These are phyloP conservation scores for Eumerus sabulonum DNA, from an alignment of 2,888 invertebrate species.

Conservation along the genomic window DNA sequence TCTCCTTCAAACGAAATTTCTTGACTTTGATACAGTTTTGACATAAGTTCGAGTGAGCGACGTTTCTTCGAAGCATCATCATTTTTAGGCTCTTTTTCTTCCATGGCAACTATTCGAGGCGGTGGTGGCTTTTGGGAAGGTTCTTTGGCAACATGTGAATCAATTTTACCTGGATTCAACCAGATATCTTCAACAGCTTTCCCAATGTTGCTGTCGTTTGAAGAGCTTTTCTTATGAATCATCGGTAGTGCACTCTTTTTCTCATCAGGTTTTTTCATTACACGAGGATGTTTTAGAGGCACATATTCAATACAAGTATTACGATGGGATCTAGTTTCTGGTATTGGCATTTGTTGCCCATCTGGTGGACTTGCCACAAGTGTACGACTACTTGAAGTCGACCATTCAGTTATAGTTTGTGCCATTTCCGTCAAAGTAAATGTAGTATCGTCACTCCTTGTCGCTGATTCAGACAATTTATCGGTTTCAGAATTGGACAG, in stretches of 20 bases:
- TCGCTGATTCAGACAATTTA: slow-evolving; percentile 83
- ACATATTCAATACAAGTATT: slow-evolving; percentile 75
- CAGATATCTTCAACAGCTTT: slow-evolving; percentile 70
- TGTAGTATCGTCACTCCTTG: slow-evolving; percentile 90
- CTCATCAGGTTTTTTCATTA: slow-evolving; percentile 74
- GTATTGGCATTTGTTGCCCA: slow-evolving; percentile 64
- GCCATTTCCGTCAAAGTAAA: slow-evolving; percentile 85
- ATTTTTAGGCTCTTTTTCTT: slow-evolving; percentile 69
- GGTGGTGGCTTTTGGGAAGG: slow-evolving; percentile 79
- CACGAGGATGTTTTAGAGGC: slow-evolving; percentile 76
- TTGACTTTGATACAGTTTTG: slow-evolving; percentile 82
- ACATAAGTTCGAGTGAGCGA: slow-evolving; percentile 80
- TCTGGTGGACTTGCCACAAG: slow-evolving; percentile 80
- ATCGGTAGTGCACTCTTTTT: slow-evolving; percentile 74
- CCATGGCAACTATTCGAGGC: slow-evolving; percentile 71
- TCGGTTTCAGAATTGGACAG: slow-evolving; percentile 82
- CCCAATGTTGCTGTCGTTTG: slow-evolving; percentile 73
- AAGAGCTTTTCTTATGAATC: slow-evolving; percentile 74
- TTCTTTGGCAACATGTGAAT: slow-evolving; percentile 74
- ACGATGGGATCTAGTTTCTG: slow-evolving; percentile 65
- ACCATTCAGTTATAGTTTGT: slow-evolving; percentile 91
- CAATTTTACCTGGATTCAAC: slow-evolving; percentile 53
- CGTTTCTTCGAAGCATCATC: slow-evolving; percentile 79
- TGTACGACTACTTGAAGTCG: slow-evolving; percentile 88
- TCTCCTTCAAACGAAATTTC: slow-evolving; percentile 80